A percentile compares a stretch with the other conserved stretches of the same genome.
phyloP scores from a whole-genome alignment of 2,113 vertebrate genomes.

The Cryptomyrus ogoouensis region DNA sequence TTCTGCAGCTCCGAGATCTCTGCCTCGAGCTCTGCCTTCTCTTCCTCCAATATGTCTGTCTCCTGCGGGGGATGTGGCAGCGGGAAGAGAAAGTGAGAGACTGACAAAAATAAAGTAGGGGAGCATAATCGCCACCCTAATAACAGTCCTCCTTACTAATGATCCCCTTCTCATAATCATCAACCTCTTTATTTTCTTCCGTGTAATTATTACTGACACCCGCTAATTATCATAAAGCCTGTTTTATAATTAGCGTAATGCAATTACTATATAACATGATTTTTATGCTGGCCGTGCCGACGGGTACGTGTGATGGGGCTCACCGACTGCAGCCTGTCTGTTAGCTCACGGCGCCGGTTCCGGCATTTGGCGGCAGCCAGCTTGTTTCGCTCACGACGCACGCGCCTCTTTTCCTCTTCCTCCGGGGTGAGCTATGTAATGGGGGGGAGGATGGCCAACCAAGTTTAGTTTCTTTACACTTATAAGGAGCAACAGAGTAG shows the following conservation, averaged over 20 bases:
- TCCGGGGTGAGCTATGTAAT: slow-evolving; percentile 76
- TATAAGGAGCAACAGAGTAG: slow-evolving; percentile 9
- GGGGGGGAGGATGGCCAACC: neutral
- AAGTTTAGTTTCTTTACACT: neutral
- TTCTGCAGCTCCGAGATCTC: slow-evolving; percentile 92
- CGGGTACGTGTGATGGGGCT: slow-evolving; percentile 46
- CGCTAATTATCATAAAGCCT: slow-evolving; percentile 15
- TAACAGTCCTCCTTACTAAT: slow-evolving; percentile 12
- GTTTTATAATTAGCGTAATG: neutral
- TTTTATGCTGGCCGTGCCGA: neutral
- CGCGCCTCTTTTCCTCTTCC: slow-evolving; percentile 86
- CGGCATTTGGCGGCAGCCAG: slow-evolving; percentile 89
- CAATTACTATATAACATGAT: slow-evolving; percentile 4
- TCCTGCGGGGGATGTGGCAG: slow-evolving; percentile 60
- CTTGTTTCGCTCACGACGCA: slow-evolving; percentile 86
- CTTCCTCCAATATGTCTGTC: slow-evolving; percentile 88
- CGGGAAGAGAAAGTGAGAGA: slow-evolving; percentile 7
- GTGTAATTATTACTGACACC: slow-evolving; percentile 21
- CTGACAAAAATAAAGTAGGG: neutral
- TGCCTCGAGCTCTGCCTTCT: slow-evolving; percentile 86
- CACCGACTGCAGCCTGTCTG: slow-evolving; percentile 87
- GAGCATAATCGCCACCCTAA: neutral
- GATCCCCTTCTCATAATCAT: slow-evolving; percentile 19
- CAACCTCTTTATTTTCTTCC: neutral
- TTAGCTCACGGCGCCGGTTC: slow-evolving; percentile 86